Percentiles rank a stretch among this genome's conserved stretches.
phyloP scores from a whole-genome alignment of 1,140 invertebrate species.

The Drosophila pandora region DNA sequence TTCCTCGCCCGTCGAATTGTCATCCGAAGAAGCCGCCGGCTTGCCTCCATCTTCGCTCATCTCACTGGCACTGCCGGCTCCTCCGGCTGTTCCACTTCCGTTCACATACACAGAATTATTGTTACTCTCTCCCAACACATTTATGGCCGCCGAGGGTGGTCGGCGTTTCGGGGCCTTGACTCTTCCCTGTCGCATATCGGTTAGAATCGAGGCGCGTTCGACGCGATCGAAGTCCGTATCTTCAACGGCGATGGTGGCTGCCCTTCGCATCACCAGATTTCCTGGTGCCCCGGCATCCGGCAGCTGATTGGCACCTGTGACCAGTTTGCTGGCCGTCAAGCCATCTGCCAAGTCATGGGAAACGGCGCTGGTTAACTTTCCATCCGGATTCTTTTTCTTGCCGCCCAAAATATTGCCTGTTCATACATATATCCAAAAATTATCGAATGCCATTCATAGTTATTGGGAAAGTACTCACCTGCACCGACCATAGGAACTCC shows the following conservation, averaged over 20 bases:
- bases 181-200: conserved; percentile 86
- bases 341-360: conserved; percentile 79
- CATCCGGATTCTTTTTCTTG: conserved; percentile 85
- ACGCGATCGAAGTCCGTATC: conserved; percentile 86
- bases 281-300: conserved; percentile 52
- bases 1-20: conserved; percentile 83
- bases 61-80: conserved; percentile 65
- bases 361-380: conserved; percentile 76
- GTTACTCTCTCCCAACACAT: conserved; percentile 77
- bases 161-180: conserved; percentile 85
- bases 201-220: conserved; percentile 86
- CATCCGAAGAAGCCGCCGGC: conserved; percentile 58
- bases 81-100: conserved; percentile 64
- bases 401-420: conserved; percentile 85
- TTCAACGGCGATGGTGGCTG: conserved; percentile 72
- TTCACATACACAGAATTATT: conserved; percentile 81
- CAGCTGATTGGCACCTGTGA: conserved; percentile 42
- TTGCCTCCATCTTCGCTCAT: conserved; percentile 58
- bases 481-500: conserved; percentile 84
- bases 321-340: conserved; percentile 64
- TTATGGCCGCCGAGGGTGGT: conserved; percentile 85
- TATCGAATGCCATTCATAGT: neutral
- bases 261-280: conserved; percentile 67
- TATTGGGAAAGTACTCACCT: conserved; percentile 39
- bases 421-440: neutral